These are phyloP conservation scores for Leucophenga maculata DNA, from an alignment of 2,888 invertebrate genomes.

Conservation along the genomic window DNA sequence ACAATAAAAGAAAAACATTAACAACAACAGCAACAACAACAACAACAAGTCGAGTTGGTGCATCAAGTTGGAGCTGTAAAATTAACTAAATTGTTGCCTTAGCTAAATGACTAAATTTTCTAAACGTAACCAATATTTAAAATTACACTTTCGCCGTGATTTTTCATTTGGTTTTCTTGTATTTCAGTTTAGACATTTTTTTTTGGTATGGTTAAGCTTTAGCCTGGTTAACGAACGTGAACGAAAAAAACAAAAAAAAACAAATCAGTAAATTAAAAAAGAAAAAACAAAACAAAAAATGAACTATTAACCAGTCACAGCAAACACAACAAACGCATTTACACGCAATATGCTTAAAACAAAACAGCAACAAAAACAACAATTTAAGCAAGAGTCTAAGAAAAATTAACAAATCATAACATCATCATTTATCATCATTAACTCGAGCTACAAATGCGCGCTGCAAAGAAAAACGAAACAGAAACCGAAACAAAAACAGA, in stretches of 20 bases:
- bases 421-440: slow-evolving; percentile 69
- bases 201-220: neutral
- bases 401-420: slow-evolving; percentile 67
- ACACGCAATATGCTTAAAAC: slow-evolving; percentile 46
- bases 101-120: slow-evolving; percentile 30
- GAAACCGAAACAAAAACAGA: no score
- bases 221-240: slow-evolving; percentile 25
- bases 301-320: slow-evolving; percentile 11
- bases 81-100: slow-evolving; percentile 19
- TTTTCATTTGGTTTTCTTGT: neutral
- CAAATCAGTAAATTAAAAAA: no score
- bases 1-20: no score
- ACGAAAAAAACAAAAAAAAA: slow-evolving; percentile 9
- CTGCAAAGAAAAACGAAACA: neutral
- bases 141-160: slow-evolving; percentile 47
- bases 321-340: slow-evolving; percentile 22
- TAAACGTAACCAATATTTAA: slow-evolving; percentile 42
- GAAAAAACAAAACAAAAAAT: slow-evolving; percentile 7
- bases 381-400: slow-evolving; percentile 40
- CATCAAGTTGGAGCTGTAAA: slow-evolving; percentile 8
- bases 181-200: neutral
- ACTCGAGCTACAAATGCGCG: slow-evolving; percentile 35
- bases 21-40: neutral
- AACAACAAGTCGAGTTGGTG: neutral
- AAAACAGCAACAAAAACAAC: no score